phyloP scores from a whole-genome alignment of 2,797 vertebrate species.

The Carcharodon carcharias region DNA sequence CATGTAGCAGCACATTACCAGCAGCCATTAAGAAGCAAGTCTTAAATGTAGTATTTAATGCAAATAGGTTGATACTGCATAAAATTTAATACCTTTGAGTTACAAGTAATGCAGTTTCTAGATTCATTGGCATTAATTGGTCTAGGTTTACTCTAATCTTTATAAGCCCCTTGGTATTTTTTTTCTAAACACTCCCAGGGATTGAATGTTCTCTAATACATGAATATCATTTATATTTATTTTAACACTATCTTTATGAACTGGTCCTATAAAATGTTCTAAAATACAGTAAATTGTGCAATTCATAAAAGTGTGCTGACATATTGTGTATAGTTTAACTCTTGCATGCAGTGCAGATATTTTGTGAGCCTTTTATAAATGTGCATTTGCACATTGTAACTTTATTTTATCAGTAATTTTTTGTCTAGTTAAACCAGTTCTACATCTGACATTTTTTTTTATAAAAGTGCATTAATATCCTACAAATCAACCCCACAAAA shows the following conservation, averaged over 20 bases:
- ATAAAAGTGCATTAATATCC: not conserved
- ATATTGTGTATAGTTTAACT: not conserved
- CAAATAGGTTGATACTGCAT: not conserved
- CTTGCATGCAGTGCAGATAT: not conserved
- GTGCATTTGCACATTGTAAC: not conserved
- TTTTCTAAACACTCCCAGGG: not conserved
- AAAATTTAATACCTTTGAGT: not conserved
- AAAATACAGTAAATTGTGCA: conserved; percentile 4
- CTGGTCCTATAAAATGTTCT: not conserved
- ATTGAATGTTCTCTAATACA: not conserved
- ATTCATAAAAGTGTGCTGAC: not conserved
- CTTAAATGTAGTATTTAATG: conserved; percentile 1
- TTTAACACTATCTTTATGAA: not conserved
- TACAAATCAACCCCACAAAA: not conserved
- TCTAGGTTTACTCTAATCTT: not conserved
- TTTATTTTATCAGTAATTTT: conserved; percentile 1
- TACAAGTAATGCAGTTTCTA: not conserved
- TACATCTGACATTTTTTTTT: not conserved
- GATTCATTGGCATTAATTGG: not conserved
- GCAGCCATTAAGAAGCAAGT: not conserved
- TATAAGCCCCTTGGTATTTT: not conserved
- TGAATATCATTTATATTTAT: conserved; percentile 2
- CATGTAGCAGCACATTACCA: not conserved
- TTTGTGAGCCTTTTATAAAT: not conserved
- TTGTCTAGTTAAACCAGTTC: not conserved